Base-by-base conservation (phyloP, 1,140 invertebrate species). In the Cyclargus thomasi region DNA sequence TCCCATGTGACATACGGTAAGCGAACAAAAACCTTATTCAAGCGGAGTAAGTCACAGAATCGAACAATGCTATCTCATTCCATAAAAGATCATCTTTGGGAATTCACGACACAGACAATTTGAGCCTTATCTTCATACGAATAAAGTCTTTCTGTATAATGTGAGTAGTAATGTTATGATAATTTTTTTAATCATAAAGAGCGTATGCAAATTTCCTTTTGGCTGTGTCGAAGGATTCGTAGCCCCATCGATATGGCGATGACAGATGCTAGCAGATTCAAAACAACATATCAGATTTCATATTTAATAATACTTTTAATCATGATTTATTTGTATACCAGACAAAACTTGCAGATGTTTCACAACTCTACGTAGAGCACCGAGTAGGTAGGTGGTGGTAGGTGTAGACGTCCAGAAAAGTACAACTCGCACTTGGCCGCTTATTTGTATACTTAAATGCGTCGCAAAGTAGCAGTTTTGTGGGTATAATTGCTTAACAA, bases 141-240 rank as follows among this genome's bases (percentile, higher is more conserved):
- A 22, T 21, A 39, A 67, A 0, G 29, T 1, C 16, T 35, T 36
- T 67, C 16, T 14, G 14, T 67, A 0, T 3, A 62, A 36, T 35
- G 20, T 72, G 63, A 70, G 76, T 64, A 66, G 76, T 79, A 81
- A 82, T 80, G 74, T 75, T 80, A 86, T 88, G 83, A 72, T 77
- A 85, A 88, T 84, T 83, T 83, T 79, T 80, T 79, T 81, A 83
- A 79, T 83, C 80, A 78, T 83, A 86, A 87, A 89, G 79, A 78
- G 80, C 74, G 76, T 89, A 89, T 89, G 86, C 85, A 87, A 89
- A 89, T 89, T 82, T 70, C 59, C 70, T 17, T 70, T 59, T 62
- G 55, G 73, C 78, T 77, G 74, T 79, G 71, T 72, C 65, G 74
- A 68, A 77, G 76, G 72, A 73, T 77, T 65, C 73, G 72, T 81